phyloP scores from a whole-genome alignment of 2,113 vertebrate genomes.

The Chrysemys picta region DNA sequence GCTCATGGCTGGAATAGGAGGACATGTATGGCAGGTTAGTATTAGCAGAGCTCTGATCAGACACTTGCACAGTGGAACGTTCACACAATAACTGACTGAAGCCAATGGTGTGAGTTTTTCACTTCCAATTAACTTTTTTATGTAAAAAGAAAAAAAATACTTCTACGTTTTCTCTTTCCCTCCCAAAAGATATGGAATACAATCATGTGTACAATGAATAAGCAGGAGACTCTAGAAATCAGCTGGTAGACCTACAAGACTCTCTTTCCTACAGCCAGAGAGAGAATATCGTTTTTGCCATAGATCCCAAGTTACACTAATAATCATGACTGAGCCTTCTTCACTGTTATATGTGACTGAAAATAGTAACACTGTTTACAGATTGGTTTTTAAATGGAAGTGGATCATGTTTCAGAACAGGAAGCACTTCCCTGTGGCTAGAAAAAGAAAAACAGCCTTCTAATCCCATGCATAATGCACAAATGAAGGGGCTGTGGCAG shows the following conservation, averaged over 20 bases:
- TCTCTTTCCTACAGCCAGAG: neutral
- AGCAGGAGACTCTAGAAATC: neutral
- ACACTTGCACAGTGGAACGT: neutral
- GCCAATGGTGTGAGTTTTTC: neutral
- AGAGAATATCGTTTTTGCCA: neutral
- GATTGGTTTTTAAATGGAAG: neutral
- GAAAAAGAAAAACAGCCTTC: neutral
- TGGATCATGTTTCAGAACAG: neutral
- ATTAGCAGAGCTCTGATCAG: neutral
- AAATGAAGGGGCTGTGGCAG: neutral
- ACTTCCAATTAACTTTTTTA: neutral
- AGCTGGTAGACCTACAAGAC: neutral
- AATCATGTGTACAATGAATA: neutral
- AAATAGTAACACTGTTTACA: neutral
- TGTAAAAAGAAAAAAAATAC: neutral
- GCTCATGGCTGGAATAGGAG: neutral
- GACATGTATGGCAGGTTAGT: neutral
- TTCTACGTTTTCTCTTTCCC: neutral
- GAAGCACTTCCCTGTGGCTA: neutral
- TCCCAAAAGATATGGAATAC: neutral
- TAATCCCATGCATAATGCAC: neutral
- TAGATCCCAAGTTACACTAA: neutral
- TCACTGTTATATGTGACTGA: neutral
- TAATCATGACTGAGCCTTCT: neutral
- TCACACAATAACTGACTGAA: neutral